Evolutionary conservation across 2,888 invertebrate genomes (phyloP), one percentile per base, ranked within the genome.

Genomic region (Campaea margaritaria): DNA sequence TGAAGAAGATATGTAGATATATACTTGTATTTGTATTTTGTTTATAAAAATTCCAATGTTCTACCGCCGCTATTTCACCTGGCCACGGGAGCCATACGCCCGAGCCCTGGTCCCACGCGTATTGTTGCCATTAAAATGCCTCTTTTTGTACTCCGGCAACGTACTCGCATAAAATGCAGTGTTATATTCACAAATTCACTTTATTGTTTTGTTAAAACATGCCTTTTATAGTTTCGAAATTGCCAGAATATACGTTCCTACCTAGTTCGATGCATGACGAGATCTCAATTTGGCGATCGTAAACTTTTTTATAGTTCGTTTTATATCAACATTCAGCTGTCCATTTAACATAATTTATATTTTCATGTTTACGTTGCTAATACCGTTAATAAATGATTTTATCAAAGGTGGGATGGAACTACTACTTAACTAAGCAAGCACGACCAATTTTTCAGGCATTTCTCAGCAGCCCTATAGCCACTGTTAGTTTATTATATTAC

Each of bases 111-210:
- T 70, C 70, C 75, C 31, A 10, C 31, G 10, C 31, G 31, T 31
- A 31, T 31, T 31, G 31, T n/a, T n/a, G n/a, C n/a, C 21, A 21
- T 21, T 21, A 21, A 21, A 21, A 21, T 21, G 21, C 21, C 21
- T 21, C 21, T 21, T 21, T n/a, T 83, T 82, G 79, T 74, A 79
- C 72, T 76, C 74, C 75, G 70, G 68, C 70, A 76, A 73, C 72
- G 67, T 76, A n/a, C n/a, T n/a, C n/a, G n/a, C n/a, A n/a, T n/a
- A n/a, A n/a, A n/a, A n/a, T n/a, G n/a, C n/a, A n/a, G 71, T 82
- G 83, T 85, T 78, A 78, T 82, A 79, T 80, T 75, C 73, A 75
- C 68, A 71, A 73, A 78, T 78, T 73, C 69, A 70, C 70, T 85
- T 84, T 84, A 82, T 79, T 75, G 76, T 81, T 78, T 74, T 62